Conservation (phyloP, 2,113 vertebrate genomes). For the Laticauda colubrina region DNA sequence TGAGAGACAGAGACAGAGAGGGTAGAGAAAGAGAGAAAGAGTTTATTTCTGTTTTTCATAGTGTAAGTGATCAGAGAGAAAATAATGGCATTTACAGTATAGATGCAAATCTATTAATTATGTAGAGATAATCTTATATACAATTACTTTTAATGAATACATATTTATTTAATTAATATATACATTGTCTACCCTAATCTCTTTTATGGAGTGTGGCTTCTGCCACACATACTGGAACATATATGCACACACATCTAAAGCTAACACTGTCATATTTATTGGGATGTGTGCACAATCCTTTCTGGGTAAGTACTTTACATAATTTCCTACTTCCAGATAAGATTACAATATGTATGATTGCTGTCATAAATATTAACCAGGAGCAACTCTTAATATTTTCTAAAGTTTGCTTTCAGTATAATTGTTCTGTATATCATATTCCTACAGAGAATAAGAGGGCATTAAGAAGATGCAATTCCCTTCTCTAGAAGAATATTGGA, state of each 20-base stretch:
- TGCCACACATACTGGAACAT: neutral
- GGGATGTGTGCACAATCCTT: neutral
- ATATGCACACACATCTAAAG: neutral
- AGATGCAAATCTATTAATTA: neutral
- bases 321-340: neutral
- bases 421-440: neutral
- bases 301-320: neutral
- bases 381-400: neutral
- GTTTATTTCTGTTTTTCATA: neutral
- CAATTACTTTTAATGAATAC: neutral
- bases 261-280: neutral
- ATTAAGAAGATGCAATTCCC: neutral
- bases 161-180: neutral
- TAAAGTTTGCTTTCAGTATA: neutral
- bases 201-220: neutral
- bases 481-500: neutral
- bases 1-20: neutral
- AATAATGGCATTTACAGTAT: neutral
- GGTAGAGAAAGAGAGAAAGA: neutral
- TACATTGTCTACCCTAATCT: neutral
- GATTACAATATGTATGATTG: neutral
- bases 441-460: neutral
- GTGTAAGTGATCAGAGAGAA: neutral
- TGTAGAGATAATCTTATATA: neutral
- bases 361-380: neutral